Conservation (phyloP, 2,888 invertebrate species). For the Schrankia costaestrigalis region DNA sequence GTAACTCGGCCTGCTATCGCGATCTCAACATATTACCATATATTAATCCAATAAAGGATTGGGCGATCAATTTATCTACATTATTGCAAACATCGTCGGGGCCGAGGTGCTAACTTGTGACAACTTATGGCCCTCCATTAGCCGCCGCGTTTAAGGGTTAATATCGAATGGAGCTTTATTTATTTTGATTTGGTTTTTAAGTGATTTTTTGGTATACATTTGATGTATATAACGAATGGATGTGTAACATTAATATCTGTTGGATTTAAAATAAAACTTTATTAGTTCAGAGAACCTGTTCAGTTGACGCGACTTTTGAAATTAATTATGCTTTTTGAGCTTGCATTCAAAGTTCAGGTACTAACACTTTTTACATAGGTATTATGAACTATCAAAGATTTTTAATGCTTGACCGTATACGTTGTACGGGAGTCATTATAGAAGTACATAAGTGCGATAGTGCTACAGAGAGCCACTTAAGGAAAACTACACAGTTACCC, state of each 20-base stretch:
- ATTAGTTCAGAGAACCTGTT: background rate
- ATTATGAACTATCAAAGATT: no score
- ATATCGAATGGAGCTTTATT: slow-evolving; percentile 26
- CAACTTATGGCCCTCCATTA: slow-evolving; percentile 56
- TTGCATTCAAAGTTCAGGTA: no score
- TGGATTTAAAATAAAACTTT: background rate
- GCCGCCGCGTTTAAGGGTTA: slow-evolving; percentile 26
- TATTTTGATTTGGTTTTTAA: slow-evolving; percentile 18
- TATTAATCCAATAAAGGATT: slow-evolving; percentile 68
- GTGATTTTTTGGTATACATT: slow-evolving; percentile 4
- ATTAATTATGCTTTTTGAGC: no score
- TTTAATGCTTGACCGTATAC: no score
- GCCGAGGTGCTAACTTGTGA: slow-evolving; percentile 38
- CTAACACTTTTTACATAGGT: no score
- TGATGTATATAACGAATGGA: slow-evolving; percentile 5
- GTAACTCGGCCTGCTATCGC: slow-evolving; percentile 68
- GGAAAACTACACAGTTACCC: no score
- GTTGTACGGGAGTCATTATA: no score
- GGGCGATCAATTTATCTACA: slow-evolving; percentile 66
- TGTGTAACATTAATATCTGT: background rate
- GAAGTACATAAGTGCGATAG: no score
- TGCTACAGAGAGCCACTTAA: no score
- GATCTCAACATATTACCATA: slow-evolving; percentile 69
- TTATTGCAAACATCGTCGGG: slow-evolving; percentile 56
- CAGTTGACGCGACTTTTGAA: background rate